Evolutionary conservation across 2,888 invertebrate genomes (phyloP).

Genomic region (Globia sparganii): DNA sequence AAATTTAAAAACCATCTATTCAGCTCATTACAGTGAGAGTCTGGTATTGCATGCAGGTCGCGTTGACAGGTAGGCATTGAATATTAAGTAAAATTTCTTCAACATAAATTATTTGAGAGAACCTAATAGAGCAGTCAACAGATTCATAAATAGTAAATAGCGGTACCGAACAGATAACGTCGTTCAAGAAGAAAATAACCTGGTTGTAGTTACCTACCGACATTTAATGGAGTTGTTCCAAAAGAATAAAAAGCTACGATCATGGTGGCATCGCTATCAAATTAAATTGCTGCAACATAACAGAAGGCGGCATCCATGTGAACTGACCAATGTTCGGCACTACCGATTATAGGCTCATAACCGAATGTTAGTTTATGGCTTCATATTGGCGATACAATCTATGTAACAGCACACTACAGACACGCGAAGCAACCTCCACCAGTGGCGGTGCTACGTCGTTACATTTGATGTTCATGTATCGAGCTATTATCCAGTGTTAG

Average conservation of each 20-base stretch:
- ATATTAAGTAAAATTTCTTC: no score
- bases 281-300: not conserved
- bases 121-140: not conserved
- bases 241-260: not conserved
- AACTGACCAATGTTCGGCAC: constrained; percentile 3
- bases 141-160: not conserved
- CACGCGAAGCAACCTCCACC: constrained; percentile 18
- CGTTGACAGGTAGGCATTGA: no score
- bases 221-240: not conserved
- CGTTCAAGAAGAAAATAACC: not conserved
- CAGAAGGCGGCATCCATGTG: not conserved
- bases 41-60: no score
- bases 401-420: not conserved
- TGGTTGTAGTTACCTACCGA: not conserved
- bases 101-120: not conserved
- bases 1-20: no score
- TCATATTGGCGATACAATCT: not conserved
- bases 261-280: constrained; percentile 8
- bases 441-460: constrained; percentile 5
- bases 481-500: constrained; percentile 17
- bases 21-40: no score
- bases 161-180: not conserved
- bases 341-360: not conserved
- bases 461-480: constrained; percentile 16
- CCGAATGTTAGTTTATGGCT: constrained; percentile 20